These are phyloP conservation scores for Cinclus mexicanus DNA, from an alignment of 2,113 vertebrate species.

Conservation along the genomic window DNA sequence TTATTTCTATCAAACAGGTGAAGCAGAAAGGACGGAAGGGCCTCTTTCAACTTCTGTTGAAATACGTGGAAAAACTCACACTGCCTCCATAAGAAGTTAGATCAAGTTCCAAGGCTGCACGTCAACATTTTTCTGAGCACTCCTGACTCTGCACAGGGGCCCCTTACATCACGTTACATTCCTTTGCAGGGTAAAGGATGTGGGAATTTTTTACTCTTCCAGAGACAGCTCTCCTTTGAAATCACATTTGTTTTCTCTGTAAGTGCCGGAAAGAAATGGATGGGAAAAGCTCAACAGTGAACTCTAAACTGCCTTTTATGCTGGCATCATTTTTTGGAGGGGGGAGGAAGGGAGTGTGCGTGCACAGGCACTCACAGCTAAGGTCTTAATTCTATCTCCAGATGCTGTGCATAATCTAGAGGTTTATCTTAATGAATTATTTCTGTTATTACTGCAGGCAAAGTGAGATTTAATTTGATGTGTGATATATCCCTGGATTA, in stretches of 20 bases:
- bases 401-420: conserved; percentile 70
- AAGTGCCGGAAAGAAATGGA: not conserved
- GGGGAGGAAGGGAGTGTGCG: conserved; percentile 3
- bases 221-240: conserved; percentile 40
- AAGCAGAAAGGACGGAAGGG: not conserved
- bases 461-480: conserved; percentile 72
- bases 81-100: not conserved
- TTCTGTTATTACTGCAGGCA: conserved; percentile 71
- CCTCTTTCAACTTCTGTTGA: not conserved
- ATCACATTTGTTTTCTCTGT: conserved; percentile 40
- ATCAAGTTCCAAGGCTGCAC: not conserved
- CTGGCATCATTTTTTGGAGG: conserved; percentile 13
- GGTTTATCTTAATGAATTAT: conserved; percentile 73
- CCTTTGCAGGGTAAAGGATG: not conserved
- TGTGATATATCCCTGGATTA: conserved; percentile 71
- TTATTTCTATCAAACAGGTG: not conserved
- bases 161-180: conserved; percentile 30
- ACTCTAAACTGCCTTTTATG: not conserved
- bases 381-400: conserved; percentile 69
- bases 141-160: conserved; percentile 19
- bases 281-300: not conserved
- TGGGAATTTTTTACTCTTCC: conserved; percentile 29
- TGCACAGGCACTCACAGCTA: conserved; percentile 35
- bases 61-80: not conserved
- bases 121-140: conserved; percentile 22